phyloP scores from a whole-genome alignment of 2,113 vertebrate species.

The Petroica traversi region DNA sequence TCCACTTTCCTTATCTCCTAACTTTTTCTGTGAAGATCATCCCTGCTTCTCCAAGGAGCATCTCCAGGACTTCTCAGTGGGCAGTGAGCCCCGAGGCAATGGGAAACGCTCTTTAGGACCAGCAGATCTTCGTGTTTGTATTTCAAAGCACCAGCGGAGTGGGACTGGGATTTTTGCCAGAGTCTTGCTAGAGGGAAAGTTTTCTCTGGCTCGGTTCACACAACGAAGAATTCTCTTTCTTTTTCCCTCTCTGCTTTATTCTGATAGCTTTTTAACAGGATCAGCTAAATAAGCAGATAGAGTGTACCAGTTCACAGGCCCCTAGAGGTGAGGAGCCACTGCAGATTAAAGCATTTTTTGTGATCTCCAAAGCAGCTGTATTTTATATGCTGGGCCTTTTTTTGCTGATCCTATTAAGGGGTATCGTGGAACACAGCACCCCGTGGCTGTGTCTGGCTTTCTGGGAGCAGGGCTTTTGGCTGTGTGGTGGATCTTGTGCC shows the following conservation, averaged over 20 bases:
- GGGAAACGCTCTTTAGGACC: background rate
- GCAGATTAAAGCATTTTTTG: conserved; percentile 5
- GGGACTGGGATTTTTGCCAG: conserved; percentile 51
- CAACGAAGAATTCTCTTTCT: background rate
- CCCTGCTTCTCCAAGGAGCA: background rate
- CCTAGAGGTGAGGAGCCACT: conserved; percentile 35
- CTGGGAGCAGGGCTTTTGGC: background rate
- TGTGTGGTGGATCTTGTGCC: background rate
- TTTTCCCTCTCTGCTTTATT: background rate
- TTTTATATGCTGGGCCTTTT: conserved; percentile 38
- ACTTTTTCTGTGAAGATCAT: background rate
- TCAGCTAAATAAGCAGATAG: conserved; percentile 40
- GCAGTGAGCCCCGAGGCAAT: background rate
- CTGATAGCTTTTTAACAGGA: conserved; percentile 58
- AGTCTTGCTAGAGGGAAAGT: conserved; percentile 63
- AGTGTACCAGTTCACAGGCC: background rate
- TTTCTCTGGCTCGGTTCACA: conserved; percentile 44
- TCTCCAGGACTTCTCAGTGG: background rate
- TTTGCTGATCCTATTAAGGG: conserved; percentile 40
- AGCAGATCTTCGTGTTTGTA: background rate
- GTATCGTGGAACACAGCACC: background rate
- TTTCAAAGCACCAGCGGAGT: conserved; percentile 20
- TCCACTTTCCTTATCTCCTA: background rate
- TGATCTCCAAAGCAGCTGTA: conserved; percentile 34
- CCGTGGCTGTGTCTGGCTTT: background rate